A percentile compares a stretch with the other conserved stretches of the same genome.
phyloP scores from a whole-genome alignment of 2,113 vertebrate genomes.

The Diadophis punctatus region DNA sequence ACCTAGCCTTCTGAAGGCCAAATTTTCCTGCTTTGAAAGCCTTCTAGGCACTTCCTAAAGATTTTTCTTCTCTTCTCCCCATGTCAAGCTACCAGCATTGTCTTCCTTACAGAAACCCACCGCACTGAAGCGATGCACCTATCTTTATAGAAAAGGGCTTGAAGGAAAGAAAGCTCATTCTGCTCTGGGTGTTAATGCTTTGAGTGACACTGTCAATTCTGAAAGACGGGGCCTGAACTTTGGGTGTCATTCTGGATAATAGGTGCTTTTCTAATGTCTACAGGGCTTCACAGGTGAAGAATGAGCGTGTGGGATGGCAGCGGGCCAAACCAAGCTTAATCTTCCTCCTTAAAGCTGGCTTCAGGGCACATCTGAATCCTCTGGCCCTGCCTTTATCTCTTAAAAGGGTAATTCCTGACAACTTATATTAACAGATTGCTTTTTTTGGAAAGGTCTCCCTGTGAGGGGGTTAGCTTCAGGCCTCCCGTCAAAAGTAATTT shows the following conservation, averaged over 20 bases:
- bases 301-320: constrained; percentile 42
- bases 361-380: constrained; percentile 53
- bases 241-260: constrained; percentile 56
- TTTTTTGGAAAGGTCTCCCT: constrained; percentile 10
- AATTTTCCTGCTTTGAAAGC: background rate
- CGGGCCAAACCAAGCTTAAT: constrained; percentile 16
- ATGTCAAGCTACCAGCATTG: background rate
- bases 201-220: constrained; percentile 44
- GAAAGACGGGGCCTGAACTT: constrained; percentile 36
- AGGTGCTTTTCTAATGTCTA: constrained; percentile 58
- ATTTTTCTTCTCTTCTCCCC: background rate
- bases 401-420: constrained; percentile 56
- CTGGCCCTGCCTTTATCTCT: constrained; percentile 55
- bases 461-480: constrained; percentile 19
- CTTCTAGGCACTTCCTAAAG: background rate
- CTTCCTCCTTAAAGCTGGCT: constrained; percentile 39
- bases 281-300: constrained; percentile 56
- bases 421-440: constrained; percentile 29
- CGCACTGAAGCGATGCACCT: constrained; percentile 5
- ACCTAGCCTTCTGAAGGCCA: background rate
- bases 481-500: constrained; percentile 30
- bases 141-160: background rate
- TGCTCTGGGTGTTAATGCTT: constrained; percentile 38
- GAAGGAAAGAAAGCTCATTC: constrained; percentile 36
- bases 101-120: background rate